Conservation (phyloP, 2,888 invertebrate species). For the Allolobophora icterica region DNA sequence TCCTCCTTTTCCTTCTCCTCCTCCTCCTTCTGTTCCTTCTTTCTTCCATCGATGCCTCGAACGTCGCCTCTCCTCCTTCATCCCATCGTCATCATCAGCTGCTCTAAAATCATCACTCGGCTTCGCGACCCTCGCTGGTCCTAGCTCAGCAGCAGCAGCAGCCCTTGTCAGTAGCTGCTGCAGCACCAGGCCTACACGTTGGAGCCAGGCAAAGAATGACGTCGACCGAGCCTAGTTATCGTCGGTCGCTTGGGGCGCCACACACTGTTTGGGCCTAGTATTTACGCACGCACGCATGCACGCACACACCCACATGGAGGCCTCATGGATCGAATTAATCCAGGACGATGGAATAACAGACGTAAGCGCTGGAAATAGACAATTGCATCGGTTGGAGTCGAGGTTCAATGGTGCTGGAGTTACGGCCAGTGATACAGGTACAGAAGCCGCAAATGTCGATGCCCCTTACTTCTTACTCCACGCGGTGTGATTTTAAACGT, state of each 20-base stretch:
- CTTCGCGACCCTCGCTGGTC: neutral
- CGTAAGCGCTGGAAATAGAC: conserved; percentile 1
- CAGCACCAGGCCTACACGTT: neutral
- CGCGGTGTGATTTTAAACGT: neutral
- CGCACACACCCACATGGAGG: neutral
- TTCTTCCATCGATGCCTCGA: neutral
- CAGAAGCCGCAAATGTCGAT: neutral
- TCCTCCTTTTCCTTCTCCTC: neutral
- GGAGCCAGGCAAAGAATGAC: neutral
- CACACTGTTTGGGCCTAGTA: neutral
- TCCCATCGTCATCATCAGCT: neutral
- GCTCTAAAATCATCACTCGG: neutral
- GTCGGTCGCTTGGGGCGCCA: neutral
- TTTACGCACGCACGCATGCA: neutral
- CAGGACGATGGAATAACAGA: conserved; percentile 17
- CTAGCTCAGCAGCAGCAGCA: neutral
- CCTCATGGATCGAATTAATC: conserved; percentile 14
- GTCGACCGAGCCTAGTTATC: neutral
- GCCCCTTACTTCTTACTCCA: neutral
- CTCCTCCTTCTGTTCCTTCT: neutral
- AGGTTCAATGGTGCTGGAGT: neutral
- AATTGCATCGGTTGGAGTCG: neutral
- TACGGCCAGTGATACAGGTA: neutral
- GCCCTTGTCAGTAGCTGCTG: neutral
- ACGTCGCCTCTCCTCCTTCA: neutral